Evolutionary conservation across 1,140 invertebrate genomes (phyloP).

Genomic region (Octopus bimaculoides): DNA sequence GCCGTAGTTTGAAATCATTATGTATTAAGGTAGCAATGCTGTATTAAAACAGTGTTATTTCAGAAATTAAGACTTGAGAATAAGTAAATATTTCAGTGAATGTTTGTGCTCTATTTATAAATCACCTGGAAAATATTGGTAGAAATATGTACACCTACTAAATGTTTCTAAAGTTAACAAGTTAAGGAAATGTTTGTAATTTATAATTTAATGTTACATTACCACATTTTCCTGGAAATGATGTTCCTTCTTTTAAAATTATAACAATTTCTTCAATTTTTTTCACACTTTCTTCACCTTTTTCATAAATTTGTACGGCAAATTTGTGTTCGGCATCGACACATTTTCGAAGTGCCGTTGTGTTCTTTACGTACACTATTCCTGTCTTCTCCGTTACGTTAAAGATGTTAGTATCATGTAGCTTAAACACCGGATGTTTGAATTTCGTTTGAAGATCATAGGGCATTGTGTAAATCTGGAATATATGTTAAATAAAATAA

Average conservation of each 20-base stretch:
- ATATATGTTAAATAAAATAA: not conserved
- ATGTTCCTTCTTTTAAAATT: not conserved
- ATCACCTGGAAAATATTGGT: not conserved
- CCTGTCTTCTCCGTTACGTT: not conserved
- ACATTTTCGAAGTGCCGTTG: not conserved
- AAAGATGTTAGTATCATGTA: not conserved
- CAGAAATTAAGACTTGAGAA: not conserved
- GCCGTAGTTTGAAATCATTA: no score
- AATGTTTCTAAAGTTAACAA: not conserved
- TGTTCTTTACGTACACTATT: slow-evolving; percentile 5
- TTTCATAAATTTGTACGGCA: not conserved
- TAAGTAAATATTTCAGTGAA: not conserved
- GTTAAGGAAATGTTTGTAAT: not conserved
- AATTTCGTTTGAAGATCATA: not conserved
- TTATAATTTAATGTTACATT: not conserved
- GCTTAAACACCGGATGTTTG: not conserved
- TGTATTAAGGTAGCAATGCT: no score
- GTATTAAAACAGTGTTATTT: no score
- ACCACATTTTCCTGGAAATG: not conserved
- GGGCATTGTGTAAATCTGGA: not conserved
- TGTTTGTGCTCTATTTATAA: not conserved
- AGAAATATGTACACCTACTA: not conserved
- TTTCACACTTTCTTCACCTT: not conserved
- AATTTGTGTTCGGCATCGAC: not conserved
- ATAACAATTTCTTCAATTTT: not conserved